These are phyloP conservation scores for Sarotherodon lohbergeri DNA, from an alignment of 2,113 vertebrate species.

Conservation along the genomic window DNA sequence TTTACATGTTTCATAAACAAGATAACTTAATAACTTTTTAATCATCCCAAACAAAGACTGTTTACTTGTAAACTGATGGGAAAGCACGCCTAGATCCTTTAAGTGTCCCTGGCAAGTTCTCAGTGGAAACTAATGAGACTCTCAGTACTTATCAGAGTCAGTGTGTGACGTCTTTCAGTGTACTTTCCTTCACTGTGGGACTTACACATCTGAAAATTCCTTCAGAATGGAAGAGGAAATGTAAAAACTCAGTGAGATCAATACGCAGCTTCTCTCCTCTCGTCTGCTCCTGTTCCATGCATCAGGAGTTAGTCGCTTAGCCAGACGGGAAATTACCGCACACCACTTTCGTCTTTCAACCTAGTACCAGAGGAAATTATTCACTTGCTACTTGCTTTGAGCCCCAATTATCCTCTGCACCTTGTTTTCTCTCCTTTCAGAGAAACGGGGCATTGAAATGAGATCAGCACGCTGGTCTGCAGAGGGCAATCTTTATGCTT, in stretches of 20 bases:
- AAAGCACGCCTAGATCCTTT: not conserved
- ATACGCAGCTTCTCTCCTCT: not conserved
- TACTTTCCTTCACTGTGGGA: not conserved
- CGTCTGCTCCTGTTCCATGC: not conserved
- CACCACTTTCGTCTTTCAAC: conserved; percentile 2
- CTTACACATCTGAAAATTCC: not conserved
- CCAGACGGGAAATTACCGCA: conserved; percentile 12
- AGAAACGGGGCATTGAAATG: not conserved
- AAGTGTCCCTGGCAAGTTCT: not conserved
- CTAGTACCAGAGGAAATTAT: not conserved
- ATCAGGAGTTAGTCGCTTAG: not conserved
- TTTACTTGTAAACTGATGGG: not conserved
- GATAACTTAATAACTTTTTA: not conserved
- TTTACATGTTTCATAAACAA: not conserved
- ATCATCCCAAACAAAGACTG: not conserved
- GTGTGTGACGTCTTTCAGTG: not conserved
- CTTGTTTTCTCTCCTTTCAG: not conserved
- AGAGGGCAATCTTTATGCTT: conserved; percentile 3
- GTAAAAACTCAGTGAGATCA: not conserved
- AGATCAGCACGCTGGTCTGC: not conserved
- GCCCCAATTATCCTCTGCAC: not conserved
- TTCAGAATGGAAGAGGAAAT: not conserved
- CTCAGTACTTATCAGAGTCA: not conserved
- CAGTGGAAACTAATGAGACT: not conserved
- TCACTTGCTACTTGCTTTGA: not conserved